Conservation (phyloP, 2,113 vertebrate species). For the Anhinga anhinga region DNA sequence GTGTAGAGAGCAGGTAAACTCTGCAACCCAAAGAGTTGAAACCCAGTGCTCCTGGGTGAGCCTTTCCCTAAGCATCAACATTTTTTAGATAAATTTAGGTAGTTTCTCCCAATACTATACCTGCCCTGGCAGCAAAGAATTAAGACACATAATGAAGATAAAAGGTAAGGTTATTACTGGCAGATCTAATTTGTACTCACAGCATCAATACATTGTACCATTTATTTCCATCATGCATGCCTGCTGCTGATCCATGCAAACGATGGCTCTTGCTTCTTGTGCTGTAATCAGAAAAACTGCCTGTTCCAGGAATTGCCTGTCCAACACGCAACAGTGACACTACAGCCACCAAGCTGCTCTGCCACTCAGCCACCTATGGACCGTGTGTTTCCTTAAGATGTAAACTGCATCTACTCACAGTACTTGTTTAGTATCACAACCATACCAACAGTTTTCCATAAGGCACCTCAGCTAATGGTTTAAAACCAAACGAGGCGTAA, state of each 20-base stretch:
- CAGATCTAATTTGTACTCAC: not conserved
- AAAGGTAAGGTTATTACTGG: not conserved
- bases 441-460: rapidly evolving
- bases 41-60: rapidly evolving
- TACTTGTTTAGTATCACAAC: not conserved
- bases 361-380: not conserved
- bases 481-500: not conserved
- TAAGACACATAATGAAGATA: not conserved
- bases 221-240: not conserved
- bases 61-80: not conserved
- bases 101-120: rapidly evolving
- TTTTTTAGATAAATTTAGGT: not conserved
- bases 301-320: not conserved
- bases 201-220: rapidly evolving
- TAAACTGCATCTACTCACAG: not conserved
- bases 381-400: not conserved
- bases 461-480: not conserved
- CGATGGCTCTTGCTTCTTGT: not conserved
- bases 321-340: not conserved
- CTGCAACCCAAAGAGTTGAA: not conserved
- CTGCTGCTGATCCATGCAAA: not conserved
- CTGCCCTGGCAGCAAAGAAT: not conserved
- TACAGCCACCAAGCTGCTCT: not conserved
- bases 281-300: not conserved
- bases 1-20: not conserved